Base-by-base conservation (phyloP, 1,140 invertebrate species). In the Drosophila athabasca region DNA sequence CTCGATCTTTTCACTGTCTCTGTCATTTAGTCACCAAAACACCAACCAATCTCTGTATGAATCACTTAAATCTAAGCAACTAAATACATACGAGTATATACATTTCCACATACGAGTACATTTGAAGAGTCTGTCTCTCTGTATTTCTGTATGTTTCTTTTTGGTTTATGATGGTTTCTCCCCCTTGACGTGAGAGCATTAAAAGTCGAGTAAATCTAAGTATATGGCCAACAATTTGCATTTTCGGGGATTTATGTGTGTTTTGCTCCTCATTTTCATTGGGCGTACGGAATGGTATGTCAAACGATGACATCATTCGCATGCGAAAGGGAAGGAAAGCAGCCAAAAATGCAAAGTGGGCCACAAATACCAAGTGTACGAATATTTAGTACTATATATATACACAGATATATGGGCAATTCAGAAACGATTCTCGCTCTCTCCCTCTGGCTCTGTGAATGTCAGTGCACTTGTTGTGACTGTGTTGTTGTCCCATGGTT, bases 261-360 rank as follows among this genome's bases (percentile, higher is more conserved):
- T 39, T 52, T 39, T 52, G 53, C 50, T 48, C 45, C 55, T 9
- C 41, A 24, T 29, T 49, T 13, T 13, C 48, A 35, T 26, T 49
- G 44, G 48, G 15, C 46, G 29, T 13, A 46, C 44, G 66, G n/a
- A 68, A 68, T 46, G 39, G 45, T 48, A 29, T 60, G 55, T 49
- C 55, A 68, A 87, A 65, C 62, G 50, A 77, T 85, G 82, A 87
- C 83, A 85, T 85, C 82, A 85, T 78, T 66, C 59, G 45, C 17
- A 35, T 13, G 35, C 11, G 35, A 39, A 35, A 35, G 9, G 31
- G 11, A 9, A 43, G 39, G 53, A 46, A 35, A 61, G 62, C 31
- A 57, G 53, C 43, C 77, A 54, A 78, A 39, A 62, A 57, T 82
- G 83, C 79, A 69, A 85, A 85, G 78, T 75, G 82, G 77, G 62